Conservation (phyloP, 2,888 invertebrate genomes). For the Phalangium opilio region DNA sequence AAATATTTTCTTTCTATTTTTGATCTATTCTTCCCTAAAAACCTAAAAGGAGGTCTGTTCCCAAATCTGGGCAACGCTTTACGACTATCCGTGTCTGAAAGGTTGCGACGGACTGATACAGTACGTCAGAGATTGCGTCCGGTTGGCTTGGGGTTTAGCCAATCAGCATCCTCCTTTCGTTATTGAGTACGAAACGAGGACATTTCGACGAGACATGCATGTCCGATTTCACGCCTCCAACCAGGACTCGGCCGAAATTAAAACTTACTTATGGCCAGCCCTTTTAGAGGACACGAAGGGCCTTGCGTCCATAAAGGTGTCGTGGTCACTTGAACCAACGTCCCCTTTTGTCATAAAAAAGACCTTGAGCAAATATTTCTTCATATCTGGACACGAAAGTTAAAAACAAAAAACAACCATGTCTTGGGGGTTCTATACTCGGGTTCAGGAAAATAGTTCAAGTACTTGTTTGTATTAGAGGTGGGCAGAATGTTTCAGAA, state of each 20-base stretch:
- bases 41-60: constrained; percentile 40
- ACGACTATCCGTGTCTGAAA: constrained; percentile 80
- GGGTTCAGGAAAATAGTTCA: too few species aligned
- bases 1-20: too few species aligned
- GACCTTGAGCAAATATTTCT: too few species aligned
- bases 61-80: constrained; percentile 71
- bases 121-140: constrained; percentile 64
- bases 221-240: constrained; percentile 62
- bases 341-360: too few species aligned
- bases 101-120: constrained; percentile 57
- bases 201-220: constrained; percentile 57
- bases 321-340: constrained; percentile 45
- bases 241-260: constrained; percentile 54
- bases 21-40: too few species aligned
- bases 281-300: constrained; percentile 47
- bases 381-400: too few species aligned
- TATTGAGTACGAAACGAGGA: constrained; percentile 39
- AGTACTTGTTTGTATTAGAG: too few species aligned
- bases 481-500: too few species aligned
- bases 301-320: constrained; percentile 69
- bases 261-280: constrained; percentile 74
- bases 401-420: too few species aligned
- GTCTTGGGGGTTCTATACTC: too few species aligned
- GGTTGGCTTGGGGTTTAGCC: constrained; percentile 71
- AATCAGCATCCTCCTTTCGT: constrained; percentile 41